These are phyloP conservation scores for Acrobasis consociella DNA, from an alignment of 2,888 invertebrate species.

Conservation along the genomic window DNA sequence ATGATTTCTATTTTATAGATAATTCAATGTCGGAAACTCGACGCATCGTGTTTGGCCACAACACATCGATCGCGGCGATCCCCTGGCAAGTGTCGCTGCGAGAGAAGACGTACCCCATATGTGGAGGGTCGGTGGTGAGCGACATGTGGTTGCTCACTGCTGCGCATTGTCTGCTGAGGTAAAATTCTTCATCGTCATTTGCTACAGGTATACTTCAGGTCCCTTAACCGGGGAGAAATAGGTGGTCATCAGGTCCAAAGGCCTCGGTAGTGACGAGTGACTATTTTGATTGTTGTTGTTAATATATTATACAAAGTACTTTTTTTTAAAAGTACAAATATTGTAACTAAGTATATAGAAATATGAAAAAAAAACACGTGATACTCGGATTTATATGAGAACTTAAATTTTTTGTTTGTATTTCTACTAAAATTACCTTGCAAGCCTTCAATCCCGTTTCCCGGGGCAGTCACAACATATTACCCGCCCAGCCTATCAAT, in stretches of 20 bases:
- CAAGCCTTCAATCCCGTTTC: background rate
- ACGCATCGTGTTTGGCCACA: conserved; percentile 76
- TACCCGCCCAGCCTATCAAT: background rate
- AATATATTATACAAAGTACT: too few relatives aligned
- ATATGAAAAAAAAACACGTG: too few relatives aligned
- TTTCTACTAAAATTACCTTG: too few relatives aligned
- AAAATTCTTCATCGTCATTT: conserved; percentile 3
- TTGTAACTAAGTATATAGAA: too few relatives aligned
- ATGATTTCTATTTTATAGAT: background rate
- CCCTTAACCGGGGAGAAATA: too few relatives aligned
- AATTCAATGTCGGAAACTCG: conserved; percentile 48
- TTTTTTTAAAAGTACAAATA: too few relatives aligned
- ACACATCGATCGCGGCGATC: conserved; percentile 74
- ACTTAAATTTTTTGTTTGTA: too few relatives aligned
- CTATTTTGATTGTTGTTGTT: too few relatives aligned
- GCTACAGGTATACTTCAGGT: too few relatives aligned
- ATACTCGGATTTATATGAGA: too few relatives aligned
- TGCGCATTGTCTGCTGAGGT: conserved; percentile 76
- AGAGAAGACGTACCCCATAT: conserved; percentile 73
- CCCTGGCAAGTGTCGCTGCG: conserved; percentile 81
- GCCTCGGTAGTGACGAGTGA: too few relatives aligned
- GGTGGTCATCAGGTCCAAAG: too few relatives aligned
- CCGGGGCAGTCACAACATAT: background rate
- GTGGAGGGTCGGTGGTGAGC: conserved; percentile 78
- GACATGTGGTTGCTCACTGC: conserved; percentile 75